Percentiles rank a stretch among this genome's conserved stretches.
Evolutionary conservation across 2,888 invertebrate genomes (phyloP).

Genomic region (Caradrina clavipalpis): DNA sequence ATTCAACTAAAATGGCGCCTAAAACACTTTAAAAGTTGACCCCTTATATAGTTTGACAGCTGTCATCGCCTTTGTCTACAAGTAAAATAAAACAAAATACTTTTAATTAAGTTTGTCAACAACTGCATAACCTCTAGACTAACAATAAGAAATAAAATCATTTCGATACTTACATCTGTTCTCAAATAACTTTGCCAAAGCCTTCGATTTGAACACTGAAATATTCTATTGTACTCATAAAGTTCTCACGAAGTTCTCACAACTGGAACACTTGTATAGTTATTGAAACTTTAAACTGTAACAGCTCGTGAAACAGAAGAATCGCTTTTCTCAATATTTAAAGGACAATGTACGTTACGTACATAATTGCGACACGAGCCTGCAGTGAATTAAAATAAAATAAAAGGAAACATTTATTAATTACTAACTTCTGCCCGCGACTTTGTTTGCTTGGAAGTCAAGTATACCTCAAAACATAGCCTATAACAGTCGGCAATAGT

Average conservation of each 20-base stretch:
- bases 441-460: too few species aligned
- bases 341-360: too few species aligned
- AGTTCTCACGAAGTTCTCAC: slow-evolving; percentile 43
- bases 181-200: slow-evolving; percentile 38
- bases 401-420: too few species aligned
- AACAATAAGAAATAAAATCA: slow-evolving; percentile 29
- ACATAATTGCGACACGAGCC: neutral
- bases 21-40: neutral
- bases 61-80: neutral
- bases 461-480: too few species aligned
- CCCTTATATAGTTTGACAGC: slow-evolving; percentile 13
- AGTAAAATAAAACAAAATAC: neutral
- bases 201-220: slow-evolving; percentile 36
- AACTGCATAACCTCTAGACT: slow-evolving; percentile 2
- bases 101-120: slow-evolving; percentile 1
- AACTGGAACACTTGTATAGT: slow-evolving; percentile 44
- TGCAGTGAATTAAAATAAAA: neutral
- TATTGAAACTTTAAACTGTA: slow-evolving; percentile 44
- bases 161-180: slow-evolving; percentile 37
- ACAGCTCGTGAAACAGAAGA: slow-evolving; percentile 37
- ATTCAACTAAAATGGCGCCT: neutral
- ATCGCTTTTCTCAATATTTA: slow-evolving; percentile 22
- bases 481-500: too few species aligned
- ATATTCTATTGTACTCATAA: slow-evolving; percentile 43
- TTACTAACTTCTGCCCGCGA: too few species aligned